phyloP scores from a whole-genome alignment of 1,140 invertebrate species.

The Nasonia vitripennis region DNA sequence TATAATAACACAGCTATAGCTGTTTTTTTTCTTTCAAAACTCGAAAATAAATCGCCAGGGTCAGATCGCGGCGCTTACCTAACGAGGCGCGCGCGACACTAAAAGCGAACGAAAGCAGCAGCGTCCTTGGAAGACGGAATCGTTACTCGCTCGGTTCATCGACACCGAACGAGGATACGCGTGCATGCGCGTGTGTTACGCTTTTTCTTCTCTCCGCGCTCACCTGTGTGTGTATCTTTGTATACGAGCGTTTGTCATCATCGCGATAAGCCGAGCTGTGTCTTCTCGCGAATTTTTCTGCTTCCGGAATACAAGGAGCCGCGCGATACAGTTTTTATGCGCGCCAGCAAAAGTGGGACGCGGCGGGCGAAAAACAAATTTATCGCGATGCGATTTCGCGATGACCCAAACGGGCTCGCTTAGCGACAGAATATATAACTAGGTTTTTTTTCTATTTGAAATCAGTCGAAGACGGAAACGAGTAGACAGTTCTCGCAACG shows the following conservation, averaged over 20 bases:
- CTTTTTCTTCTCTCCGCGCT: conserved; percentile 3
- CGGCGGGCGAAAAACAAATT: not conserved
- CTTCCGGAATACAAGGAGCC: not conserved
- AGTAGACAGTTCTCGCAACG: not conserved
- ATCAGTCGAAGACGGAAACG: not conserved
- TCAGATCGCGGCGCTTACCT: conserved; percentile 32
- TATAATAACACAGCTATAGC: no score
- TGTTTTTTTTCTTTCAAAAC: not conserved
- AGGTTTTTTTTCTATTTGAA: no score
- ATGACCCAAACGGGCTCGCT: no score
- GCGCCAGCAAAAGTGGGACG: not conserved
- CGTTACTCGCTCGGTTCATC: conserved; percentile 65
- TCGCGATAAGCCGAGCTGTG: not conserved
- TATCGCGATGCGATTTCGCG: no score
- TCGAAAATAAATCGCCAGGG: conserved; percentile 48
- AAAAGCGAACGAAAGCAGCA: conserved; percentile 54
- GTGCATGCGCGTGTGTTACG: conserved; percentile 40
- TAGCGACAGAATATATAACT: no score
- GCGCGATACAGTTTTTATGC: not conserved
- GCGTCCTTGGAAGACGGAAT: conserved; percentile 72
- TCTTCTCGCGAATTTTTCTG: not conserved
- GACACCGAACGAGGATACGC: conserved; percentile 70
- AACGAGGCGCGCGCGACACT: conserved; percentile 25
- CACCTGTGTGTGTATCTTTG: not conserved
- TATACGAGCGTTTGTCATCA: conserved; percentile 7